Evolutionary conservation across 2,797 vertebrate species (phyloP), one percentile per base, ranked within the genome.

Genomic region (Sebastes matsubarae): DNA sequence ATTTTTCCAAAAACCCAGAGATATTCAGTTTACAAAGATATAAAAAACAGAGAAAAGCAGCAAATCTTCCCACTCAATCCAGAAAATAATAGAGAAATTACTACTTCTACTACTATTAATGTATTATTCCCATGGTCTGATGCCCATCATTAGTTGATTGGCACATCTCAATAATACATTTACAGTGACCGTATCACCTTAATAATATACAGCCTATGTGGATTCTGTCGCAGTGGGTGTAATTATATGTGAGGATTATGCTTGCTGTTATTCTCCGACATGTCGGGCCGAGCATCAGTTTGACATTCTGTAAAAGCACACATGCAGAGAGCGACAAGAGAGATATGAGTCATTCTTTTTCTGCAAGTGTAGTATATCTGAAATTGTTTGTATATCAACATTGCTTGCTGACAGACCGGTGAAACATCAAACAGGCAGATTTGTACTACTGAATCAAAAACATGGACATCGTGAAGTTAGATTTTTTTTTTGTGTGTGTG

Each of bases 321-420:
- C 46, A 67, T 32, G 66, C 72, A 76, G 70, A 64, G 29, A 36
- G 68, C 61, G 10, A 75, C 54, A 42, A 69, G 36, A 30, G 29
- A 52, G 52, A 76, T 38, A 34, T 74, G 81, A 88, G 65, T 76
- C 60, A 73, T 34, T 74, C 12, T 52, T 79, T 79, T 50, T 20
- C 16, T 66, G 68, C 42, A 36, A 42, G 34, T 50, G 55, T 36
- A 65, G 42, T 60, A 42, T 18, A 68, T 55, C 4, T 57, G 16
- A 81, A 65, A 66, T 18, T 22, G 38, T 46, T 29, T 55, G 60
- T 54, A 57, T 65, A 34, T 50, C 42, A 76, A 70, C 61, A 76
- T 12, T 4, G 24, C 25, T 64, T 3, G 5, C 29, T 78, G 36
- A 24, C 16, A 57, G 18, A 80, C 64, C 7, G 38, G 61, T 57